Percentiles rank a stretch among this genome's conserved stretches.
These are phyloP conservation scores for Xanthia togata DNA, from an alignment of 2,888 invertebrate genomes.

Conservation along the genomic window DNA sequence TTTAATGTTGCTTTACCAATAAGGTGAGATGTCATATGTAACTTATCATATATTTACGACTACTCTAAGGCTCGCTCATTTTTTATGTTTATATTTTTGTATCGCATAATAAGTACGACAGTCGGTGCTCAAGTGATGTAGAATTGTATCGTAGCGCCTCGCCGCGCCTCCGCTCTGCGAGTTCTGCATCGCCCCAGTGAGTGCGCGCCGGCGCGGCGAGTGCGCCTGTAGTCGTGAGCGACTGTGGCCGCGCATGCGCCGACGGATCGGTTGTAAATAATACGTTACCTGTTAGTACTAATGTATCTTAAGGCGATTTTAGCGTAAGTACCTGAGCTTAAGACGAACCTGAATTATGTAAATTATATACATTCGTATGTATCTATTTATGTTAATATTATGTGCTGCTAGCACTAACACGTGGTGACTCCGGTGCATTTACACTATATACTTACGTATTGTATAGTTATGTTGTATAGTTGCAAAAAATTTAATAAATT, in stretches of 20 bases:
- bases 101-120: conserved; percentile 35
- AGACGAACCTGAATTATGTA: conserved; percentile 63
- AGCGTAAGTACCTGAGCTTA: conserved; percentile 81
- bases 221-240: background rate
- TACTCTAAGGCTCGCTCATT: no score
- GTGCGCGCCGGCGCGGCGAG: background rate
- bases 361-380: conserved; percentile 45
- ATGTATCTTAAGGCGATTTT: conserved; percentile 67
- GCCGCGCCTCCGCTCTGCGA: background rate
- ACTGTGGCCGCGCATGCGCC: no score
- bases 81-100: conserved; percentile 43
- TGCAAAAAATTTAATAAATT: conserved; percentile 68
- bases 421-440: conserved; percentile 74
- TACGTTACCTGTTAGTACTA: conserved; percentile 59
- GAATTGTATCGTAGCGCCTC: conserved; percentile 26
- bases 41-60: no score
- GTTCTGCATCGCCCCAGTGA: background rate
- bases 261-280: conserved; percentile 79
- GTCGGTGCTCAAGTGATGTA: conserved; percentile 51
- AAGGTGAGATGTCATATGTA: no score
- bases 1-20: no score
- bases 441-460: conserved; percentile 59
- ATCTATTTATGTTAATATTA: conserved; percentile 53
- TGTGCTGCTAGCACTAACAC: conserved; percentile 69
- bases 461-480: conserved; percentile 62